phyloP scores from a whole-genome alignment of 2,888 invertebrate species.

The Ariolimax columbianus region DNA sequence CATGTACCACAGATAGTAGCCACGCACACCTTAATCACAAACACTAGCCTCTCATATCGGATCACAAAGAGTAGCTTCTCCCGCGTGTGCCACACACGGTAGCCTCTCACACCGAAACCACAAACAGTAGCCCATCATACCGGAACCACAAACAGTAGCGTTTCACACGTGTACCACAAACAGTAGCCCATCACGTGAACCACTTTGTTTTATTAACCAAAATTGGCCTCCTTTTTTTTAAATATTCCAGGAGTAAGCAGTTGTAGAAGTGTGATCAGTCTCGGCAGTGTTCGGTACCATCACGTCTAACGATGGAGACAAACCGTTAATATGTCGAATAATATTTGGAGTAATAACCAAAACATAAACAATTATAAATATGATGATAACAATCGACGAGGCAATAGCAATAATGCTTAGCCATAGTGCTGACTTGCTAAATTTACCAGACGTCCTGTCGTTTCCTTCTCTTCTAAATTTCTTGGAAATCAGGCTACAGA shows the following conservation, averaged over 20 bases:
- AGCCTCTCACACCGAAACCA: too few relatives aligned
- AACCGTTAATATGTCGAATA: slow-evolving; percentile 47
- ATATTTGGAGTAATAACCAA: slow-evolving; percentile 58
- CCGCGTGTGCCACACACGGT: too few relatives aligned
- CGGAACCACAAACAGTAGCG: too few relatives aligned
- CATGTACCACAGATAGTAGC: too few relatives aligned
- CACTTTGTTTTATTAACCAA: too few relatives aligned
- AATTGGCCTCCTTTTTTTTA: not conserved
- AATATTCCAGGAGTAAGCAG: not conserved
- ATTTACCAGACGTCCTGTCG: slow-evolving; percentile 30
- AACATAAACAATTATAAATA: slow-evolving; percentile 57
- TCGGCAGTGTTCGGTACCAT: not conserved
- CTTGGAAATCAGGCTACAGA: slow-evolving; percentile 54
- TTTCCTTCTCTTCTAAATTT: slow-evolving; percentile 45
- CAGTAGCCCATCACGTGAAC: too few relatives aligned
- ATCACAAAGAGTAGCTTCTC: too few relatives aligned
- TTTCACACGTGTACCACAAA: too few relatives aligned
- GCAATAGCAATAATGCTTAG: slow-evolving; percentile 56
- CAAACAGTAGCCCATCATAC: too few relatives aligned
- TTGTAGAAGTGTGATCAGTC: not conserved
- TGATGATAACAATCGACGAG: slow-evolving; percentile 51
- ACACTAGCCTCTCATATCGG: too few relatives aligned
- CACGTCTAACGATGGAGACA: slow-evolving; percentile 11
- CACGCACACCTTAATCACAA: too few relatives aligned
- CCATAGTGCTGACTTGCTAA: slow-evolving; percentile 52